Evolutionary conservation across 2,888 invertebrate genomes (phyloP), one percentile per base, ranked within the genome.

Genomic region (Villa cingulata): DNA sequence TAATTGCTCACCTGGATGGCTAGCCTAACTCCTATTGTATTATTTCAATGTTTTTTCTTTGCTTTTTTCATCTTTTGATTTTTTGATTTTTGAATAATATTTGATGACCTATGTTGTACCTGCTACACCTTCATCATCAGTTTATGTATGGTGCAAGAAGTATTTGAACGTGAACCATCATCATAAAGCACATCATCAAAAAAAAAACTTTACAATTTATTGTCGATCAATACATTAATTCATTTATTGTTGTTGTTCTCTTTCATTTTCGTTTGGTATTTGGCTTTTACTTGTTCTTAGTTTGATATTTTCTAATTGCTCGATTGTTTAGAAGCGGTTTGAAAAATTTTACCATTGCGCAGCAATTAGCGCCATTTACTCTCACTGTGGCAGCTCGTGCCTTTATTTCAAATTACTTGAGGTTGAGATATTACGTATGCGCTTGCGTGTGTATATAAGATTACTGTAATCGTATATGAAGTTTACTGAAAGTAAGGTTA

Each of bases 301-400:
- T 36, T 45, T 47, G 47, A 44, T 43, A 38, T 29, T 43, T 39
- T 38, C 42, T 50, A 50, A 47, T 50, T 50, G 50, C 39, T 45
- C 47, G 38, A 50, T 50, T 50, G 50, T 45, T 41, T 47, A 34
- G 40, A 16, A 36, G 41, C 38, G 41, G 34, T 34, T 37, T 41
- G 41, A n/a, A n/a, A n/a, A 44, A 23, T 47, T 46, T 44, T 44
- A 41, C 47, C 46, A 42, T 37, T 47, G 50, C n/a, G n/a, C n/a
- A n/a, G n/a, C 50, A 50, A 50, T 50, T 50, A 50, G 47, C 46
- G 41, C 47, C 43, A 47, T 50, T 50, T 50, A 50, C 46, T 38
- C 44, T 32, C 29, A 32, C 29, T 14, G 29, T 32, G 29, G 29
- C 29, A 14, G 29, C 29, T 32, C 29, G 29, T 32, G 29, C 29